Conservation (phyloP, 1,140 invertebrate species). For the Drosophila fuyamai region DNA sequence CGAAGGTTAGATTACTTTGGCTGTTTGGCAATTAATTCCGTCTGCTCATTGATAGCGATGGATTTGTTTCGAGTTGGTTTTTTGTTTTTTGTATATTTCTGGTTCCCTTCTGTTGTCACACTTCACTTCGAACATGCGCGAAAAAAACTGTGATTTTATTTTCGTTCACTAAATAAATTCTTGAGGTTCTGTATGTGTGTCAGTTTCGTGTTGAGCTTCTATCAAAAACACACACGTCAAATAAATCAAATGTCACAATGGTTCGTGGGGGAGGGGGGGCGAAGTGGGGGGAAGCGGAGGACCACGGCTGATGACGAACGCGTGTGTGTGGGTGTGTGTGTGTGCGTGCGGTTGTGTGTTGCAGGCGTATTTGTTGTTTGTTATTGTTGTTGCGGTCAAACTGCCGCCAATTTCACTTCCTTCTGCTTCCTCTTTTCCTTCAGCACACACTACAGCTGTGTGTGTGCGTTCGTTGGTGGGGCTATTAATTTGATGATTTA, state of each 20-base stretch:
- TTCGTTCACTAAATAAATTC: conserved; percentile 67
- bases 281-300: not conserved
- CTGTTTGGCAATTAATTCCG: conserved; percentile 45
- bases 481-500: conserved; percentile 83
- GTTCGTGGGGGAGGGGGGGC: conserved; percentile 24
- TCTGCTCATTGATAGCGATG: conserved; percentile 53
- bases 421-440: conserved; percentile 30
- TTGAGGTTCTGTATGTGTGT: conserved; percentile 57
- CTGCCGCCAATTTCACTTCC: conserved; percentile 79
- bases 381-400: conserved; percentile 67
- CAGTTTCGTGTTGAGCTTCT: conserved; percentile 83
- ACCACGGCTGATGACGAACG: conserved; percentile 70
- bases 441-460: conserved; percentile 51
- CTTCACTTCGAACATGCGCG: conserved; percentile 42
- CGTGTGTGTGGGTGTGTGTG: conserved; percentile 30
- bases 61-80: conserved; percentile 1
- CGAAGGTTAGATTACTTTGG: conserved; percentile 23
- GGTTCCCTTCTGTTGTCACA: conserved; percentile 21
- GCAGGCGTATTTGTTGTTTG: conserved; percentile 41
- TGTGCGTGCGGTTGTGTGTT: conserved; percentile 31
- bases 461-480: conserved; percentile 35
- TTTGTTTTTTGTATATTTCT: conserved; percentile 5
- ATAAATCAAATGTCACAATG: conserved; percentile 85
- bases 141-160: conserved; percentile 54
- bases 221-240: conserved; percentile 85